Percentiles rank a stretch among this genome's conserved stretches.
Evolutionary conservation across 2,888 invertebrate genomes (phyloP).

Genomic region (Drosophila niveifrons): DNA sequence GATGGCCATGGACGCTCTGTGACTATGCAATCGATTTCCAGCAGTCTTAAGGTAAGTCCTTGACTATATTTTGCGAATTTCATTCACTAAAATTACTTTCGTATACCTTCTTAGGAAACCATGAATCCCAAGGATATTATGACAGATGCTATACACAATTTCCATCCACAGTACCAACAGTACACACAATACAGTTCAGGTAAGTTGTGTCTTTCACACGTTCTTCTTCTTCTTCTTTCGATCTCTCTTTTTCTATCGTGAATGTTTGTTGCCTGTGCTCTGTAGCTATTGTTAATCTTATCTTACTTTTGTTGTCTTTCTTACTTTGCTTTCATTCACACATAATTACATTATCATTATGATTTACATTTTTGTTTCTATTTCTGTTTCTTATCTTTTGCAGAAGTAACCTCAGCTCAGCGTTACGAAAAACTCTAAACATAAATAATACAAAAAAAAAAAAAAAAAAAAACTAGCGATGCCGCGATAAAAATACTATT

Average conservation of each 20-base stretch:
- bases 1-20: conserved; percentile 96
- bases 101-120: conserved; percentile 91
- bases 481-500: conserved; percentile 51
- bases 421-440: conserved; percentile 94
- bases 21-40: conserved; percentile 99
- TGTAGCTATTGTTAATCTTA: conserved; percentile 53
- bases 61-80: conserved; percentile 5
- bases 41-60: conserved; percentile 94
- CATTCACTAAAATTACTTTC: conserved; percentile 50
- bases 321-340: conserved; percentile 45
- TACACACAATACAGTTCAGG: conserved; percentile 99
- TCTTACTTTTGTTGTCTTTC: conserved; percentile 25
- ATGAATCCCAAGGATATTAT: conserved; percentile 99
- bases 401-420: conserved; percentile 96
- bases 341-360: conserved; percentile 58
- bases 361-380: conserved; percentile 64
- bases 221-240: not conserved
- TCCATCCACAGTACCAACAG: conserved; percentile 99
- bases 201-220: conserved; percentile 85
- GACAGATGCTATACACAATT: conserved; percentile 99
- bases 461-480: conserved; percentile 57
- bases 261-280: conserved; percentile 59
- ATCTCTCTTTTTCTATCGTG: conserved; percentile 35
- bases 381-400: conserved; percentile 87
- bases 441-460: conserved; percentile 27